A percentile compares a stretch with the other conserved stretches of the same genome.
These are phyloP conservation scores for Lutjanus argentimaculatus DNA, from an alignment of 2,797 vertebrate species.

Conservation along the genomic window DNA sequence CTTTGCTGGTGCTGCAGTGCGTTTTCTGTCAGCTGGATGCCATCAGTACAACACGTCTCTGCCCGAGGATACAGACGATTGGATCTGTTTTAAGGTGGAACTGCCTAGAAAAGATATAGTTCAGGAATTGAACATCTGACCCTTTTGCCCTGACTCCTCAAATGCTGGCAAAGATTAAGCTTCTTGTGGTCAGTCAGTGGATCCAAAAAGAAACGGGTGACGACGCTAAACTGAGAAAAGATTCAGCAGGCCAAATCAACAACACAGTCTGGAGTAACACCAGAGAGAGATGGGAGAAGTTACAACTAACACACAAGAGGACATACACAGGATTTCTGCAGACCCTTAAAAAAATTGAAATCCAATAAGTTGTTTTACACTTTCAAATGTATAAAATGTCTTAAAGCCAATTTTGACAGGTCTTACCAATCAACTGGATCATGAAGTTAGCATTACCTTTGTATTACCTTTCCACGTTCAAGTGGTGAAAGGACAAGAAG, in stretches of 20 bases:
- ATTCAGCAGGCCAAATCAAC: constrained; percentile 1
- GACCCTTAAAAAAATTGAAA: too few relatives aligned
- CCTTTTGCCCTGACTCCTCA: constrained; percentile 12
- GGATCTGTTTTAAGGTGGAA: constrained; percentile 22
- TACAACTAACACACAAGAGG: background rate
- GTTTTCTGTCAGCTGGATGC: constrained; percentile 36
- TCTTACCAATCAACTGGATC: too few relatives aligned
- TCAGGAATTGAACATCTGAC: constrained; percentile 10
- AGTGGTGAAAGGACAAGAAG: too few relatives aligned
- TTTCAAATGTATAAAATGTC: too few relatives aligned
- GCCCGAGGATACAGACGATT: constrained; percentile 14
- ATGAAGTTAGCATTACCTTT: too few relatives aligned
- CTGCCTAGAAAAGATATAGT: background rate
- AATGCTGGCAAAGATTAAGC: background rate
- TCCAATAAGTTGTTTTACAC: too few relatives aligned
- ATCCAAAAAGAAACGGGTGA: background rate
- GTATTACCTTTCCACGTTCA: too few relatives aligned
- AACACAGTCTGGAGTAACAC: background rate
- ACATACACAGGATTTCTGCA: too few relatives aligned
- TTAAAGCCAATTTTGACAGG: too few relatives aligned
- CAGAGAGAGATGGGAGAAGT: background rate
- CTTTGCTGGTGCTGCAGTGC: constrained; percentile 48
- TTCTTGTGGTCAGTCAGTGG: constrained; percentile 4
- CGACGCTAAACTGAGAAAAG: background rate
- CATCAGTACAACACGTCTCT: constrained; percentile 28